These are phyloP conservation scores for Aplochiton taeniatus DNA, from an alignment of 2,797 vertebrate species.

Conservation along the genomic window DNA sequence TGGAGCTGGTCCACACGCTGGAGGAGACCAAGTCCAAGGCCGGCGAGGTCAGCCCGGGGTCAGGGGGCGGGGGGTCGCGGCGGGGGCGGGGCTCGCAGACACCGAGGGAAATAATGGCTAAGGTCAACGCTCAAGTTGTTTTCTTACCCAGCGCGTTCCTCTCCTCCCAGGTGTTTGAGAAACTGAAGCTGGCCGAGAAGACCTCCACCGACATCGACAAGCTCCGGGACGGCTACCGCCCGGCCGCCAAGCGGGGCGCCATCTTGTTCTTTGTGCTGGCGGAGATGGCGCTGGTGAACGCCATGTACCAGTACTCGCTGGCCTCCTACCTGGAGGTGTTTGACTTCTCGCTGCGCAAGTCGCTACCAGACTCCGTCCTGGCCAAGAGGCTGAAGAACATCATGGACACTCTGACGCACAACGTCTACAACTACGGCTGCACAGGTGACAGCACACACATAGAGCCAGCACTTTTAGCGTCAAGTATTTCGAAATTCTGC, in stretches of 20 bases:
- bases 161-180: slow-evolving; percentile 85
- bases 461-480: no score
- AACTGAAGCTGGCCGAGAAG: slow-evolving; percentile 85
- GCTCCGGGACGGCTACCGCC: slow-evolving; percentile 91
- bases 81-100: no score
- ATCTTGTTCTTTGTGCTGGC: slow-evolving; percentile 93
- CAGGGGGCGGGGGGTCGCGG: background rate
- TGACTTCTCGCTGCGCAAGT: slow-evolving; percentile 85
- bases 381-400: slow-evolving; percentile 84
- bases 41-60: slow-evolving; percentile 78
- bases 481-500: no score
- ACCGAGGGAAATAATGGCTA: no score
- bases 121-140: no score
- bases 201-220: slow-evolving; percentile 86
- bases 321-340: slow-evolving; percentile 92
- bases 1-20: slow-evolving; percentile 88
- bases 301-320: slow-evolving; percentile 97
- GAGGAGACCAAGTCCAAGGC: slow-evolving; percentile 95
- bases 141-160: no score
- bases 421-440: slow-evolving; percentile 94
- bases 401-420: slow-evolving; percentile 87
- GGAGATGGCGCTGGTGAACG: slow-evolving; percentile 93
- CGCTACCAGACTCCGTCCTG: slow-evolving; percentile 79
- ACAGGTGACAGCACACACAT: slow-evolving; percentile 76
- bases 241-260: slow-evolving; percentile 88